Base-by-base conservation (phyloP, 2,797 vertebrate species). In the Pipistrellus kuhlii region DNA sequence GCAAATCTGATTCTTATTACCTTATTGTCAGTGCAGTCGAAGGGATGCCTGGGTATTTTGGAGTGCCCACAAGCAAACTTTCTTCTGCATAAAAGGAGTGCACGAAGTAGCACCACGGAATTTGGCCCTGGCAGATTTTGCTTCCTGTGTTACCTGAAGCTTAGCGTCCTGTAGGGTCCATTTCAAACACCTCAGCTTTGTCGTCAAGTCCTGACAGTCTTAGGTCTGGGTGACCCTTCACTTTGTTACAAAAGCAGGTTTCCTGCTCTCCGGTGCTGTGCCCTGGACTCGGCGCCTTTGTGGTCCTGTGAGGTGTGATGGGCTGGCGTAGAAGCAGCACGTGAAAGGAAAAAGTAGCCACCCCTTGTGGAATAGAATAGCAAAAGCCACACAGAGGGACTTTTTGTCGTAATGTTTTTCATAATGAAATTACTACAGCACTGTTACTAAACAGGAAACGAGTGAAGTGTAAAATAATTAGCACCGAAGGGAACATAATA, bases 391-490 rank as follows among this genome's bases (percentile, higher is more conserved):
- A 83, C 14, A 41, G 64, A 92, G 94, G 96, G 35, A 73, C 68
- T 97, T 94, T 94, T 86, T 72, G 68, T 90, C 10, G 6, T 95
- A 88, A 95, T 97, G 44, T 97, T 97, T 95, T 95, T 92, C 84
- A 38, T 94, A 93, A 97, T 97, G 94, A 97, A 98, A 94, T 96
- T 95, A 95, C 93, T 96, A 95, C 97, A 96, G 94, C 93, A 94
- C 21, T 94, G 90, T 97, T 96, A 95, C 95, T 97, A 98, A 97
- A 97, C 86, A 96, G 96, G 93, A 95, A 97, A 95, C 11, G 89
- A 98, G 94, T 94, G 97, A 98, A 98, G 97, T 98, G 97, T 98
- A 98, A 98, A 98, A 98, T 99, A 98, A 99, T 99, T 98, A 99
- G 98, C 97, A 97, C 97, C 98, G 98, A 98, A 98, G 90, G 97